Evolutionary conservation across 64 coral and sea anemone genomes (phyloP), one percentile per base, ranked within the genome.

Genomic region (Orbicella faveolata): DNA sequence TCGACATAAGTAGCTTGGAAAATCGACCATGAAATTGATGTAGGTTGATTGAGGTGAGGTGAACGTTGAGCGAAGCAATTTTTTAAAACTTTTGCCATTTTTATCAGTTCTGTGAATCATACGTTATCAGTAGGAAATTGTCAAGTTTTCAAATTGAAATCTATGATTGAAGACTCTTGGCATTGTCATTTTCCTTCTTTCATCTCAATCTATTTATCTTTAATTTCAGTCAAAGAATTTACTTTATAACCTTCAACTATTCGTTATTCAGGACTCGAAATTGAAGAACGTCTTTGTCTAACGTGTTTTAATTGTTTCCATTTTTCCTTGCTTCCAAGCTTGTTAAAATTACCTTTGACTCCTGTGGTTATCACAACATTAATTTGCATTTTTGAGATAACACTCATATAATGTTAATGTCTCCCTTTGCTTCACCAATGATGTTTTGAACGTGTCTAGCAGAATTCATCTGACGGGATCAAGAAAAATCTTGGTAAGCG

Each of bases 361-460:
- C 52, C 79, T 34, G 25, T 35, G 57, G 30, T 33, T 59, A 18
- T 35, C 52, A 34, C 30, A 34, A 19, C 26, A 19, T 3, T 23
- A 48, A 81, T 81, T 61, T 81, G 57, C 79, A 81, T 57, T 57
- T 79, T 79, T 70, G 20, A 70, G 23, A 70, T 10, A 70, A 7
- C 67, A 70, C 67, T 10, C 67, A 9, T 9, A 70, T 33, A 70
- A 26, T n/a, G 23, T 26, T n/a, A n/a, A n/a, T n/a, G 23, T 26
- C 8, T 70, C 21, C 21, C 67, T 9, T n/a, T 70, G 67, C 20
- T 23, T 15, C 8, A 0, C 25, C 9, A n/a, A n/a, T n/a, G n/a
- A n/a, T 57, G 12, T 23, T 79, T 79, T 76, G 23, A 52, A 23
- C 20, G 23, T 55, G 77, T 12, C 52, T 57, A 30, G 23, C 25